Evolutionary conservation across 2,797 vertebrate species (phyloP).

Genomic region (Fratercula arctica): DNA sequence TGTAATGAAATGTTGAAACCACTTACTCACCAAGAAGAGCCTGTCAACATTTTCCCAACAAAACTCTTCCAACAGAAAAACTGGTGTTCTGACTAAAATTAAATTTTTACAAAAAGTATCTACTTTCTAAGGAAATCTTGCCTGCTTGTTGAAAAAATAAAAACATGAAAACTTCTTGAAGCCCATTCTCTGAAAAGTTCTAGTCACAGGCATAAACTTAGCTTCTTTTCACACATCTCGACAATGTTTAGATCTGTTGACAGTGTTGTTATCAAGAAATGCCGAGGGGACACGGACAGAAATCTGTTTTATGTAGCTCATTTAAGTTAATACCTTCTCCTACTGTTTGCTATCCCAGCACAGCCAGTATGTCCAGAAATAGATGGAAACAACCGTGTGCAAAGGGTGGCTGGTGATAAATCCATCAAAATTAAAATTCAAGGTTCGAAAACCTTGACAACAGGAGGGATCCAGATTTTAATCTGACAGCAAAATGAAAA

Average conservation of each 20-base stretch:
- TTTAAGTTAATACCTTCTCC: constrained; percentile 59
- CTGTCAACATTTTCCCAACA: neutral
- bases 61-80: constrained; percentile 14
- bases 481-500: constrained; percentile 51
- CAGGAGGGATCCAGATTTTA: constrained; percentile 32
- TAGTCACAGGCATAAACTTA: constrained; percentile 65
- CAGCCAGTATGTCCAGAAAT: constrained; percentile 57
- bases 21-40: neutral
- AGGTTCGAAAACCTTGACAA: constrained; percentile 42
- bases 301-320: constrained; percentile 70
- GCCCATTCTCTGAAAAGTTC: constrained; percentile 61
- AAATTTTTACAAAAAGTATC: neutral
- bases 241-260: constrained; percentile 70
- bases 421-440: constrained; percentile 55
- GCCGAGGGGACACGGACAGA: constrained; percentile 61
- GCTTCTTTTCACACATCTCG: constrained; percentile 65
- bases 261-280: constrained; percentile 70
- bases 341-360: constrained; percentile 40
- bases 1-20: neutral
- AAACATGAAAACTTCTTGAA: constrained; percentile 47
- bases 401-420: constrained; percentile 51
- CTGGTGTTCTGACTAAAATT: neutral
- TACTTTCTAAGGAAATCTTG: constrained; percentile 17
- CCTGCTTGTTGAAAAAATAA: constrained; percentile 25
- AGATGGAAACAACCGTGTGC: constrained; percentile 45